Evolutionary conservation across 1,140 invertebrate species (phyloP), one percentile per base, ranked within the genome.

Genomic region (Heliconius congener): DNA sequence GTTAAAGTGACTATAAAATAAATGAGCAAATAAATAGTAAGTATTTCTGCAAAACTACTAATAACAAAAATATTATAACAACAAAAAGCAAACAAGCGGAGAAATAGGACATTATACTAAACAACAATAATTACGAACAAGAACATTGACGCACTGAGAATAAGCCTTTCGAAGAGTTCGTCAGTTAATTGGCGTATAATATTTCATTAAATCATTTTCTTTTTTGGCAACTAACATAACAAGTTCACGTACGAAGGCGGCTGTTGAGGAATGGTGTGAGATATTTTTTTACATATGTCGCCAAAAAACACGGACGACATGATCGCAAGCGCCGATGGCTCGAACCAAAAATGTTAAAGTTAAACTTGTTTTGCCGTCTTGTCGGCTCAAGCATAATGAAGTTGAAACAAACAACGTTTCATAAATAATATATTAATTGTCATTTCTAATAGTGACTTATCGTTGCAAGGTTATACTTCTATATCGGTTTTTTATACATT

Each of bases 161-260:
- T 30, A 16, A 30, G 9, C 27, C 11, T 66, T 66, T 66, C 27
- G 27, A 66, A 66, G 23, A 30, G 13, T 66, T 66, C 11, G 23
- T 27, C 60, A 30, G 60, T 16, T 30, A 66, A 66, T 66, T 66
- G 60, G 60, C 60, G 60, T 30, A 66, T 66, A 66, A 66, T 66
- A 66, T 30, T 66, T 30, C 60, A 66, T 30, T 66, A 66, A 13
- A 66, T 66, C 27, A 66, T 66, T 66, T 66, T 66, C 60, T 30
- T 30, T 30, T 66, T 66, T 30, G 1, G n/a, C 23, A 66, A 66
- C 27, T 30, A 30, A 30, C 9, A 27, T 66, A 66, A 66, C 27
- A 30, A 27, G 57, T 37, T 37, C 34, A 18, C n/a, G 18, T 52
- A 66, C 4, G 60, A 27, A 66, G 60, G 60, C 60, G 55, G 55